Evolutionary conservation across 2,797 vertebrate species (phyloP).

Genomic region (Pangasius krempfi): DNA sequence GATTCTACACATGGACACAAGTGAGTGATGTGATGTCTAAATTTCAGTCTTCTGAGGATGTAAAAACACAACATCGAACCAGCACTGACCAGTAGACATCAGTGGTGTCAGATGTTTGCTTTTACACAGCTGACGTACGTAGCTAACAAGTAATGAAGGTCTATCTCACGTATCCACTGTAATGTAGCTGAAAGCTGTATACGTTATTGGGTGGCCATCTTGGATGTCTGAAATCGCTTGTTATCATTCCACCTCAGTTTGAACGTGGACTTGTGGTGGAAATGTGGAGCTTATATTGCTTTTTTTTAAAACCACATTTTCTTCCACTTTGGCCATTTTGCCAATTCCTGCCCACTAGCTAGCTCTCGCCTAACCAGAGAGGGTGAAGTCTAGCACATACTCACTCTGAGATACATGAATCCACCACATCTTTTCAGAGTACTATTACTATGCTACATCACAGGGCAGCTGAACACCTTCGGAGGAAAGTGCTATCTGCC

Average conservation of each 20-base stretch:
- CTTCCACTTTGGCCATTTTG: neutral
- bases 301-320: neutral
- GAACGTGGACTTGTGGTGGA: neutral
- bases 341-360: neutral
- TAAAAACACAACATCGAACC: neutral
- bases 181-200: no score
- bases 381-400: neutral
- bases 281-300: neutral
- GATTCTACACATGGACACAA: neutral
- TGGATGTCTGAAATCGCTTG: neutral
- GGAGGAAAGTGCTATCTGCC: neutral
- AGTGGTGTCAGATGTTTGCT: neutral
- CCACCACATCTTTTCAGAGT: neutral
- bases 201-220: neutral
- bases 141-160: neutral
- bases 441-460: neutral
- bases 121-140: neutral
- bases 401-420: neutral
- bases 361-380: neutral
- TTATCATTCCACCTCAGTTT: neutral
- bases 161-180: no score
- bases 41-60: neutral
- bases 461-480: neutral
- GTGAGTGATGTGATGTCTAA: neutral
- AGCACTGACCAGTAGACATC: neutral